phyloP scores from a whole-genome alignment of 2,888 invertebrate species.

The Agrochola circellaris region DNA sequence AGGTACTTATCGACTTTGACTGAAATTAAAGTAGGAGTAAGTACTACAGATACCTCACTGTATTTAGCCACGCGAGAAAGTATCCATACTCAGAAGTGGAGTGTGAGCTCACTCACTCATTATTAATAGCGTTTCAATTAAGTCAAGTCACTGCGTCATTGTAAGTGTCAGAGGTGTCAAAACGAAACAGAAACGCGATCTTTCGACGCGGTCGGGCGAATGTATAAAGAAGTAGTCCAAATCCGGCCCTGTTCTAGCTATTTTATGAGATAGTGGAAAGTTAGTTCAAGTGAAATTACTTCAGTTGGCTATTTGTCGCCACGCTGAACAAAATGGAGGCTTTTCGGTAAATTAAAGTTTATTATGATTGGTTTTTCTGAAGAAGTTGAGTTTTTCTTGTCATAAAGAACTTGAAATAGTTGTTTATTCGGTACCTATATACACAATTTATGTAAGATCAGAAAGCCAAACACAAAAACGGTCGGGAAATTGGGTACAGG shows the following conservation, averaged over 20 bases:
- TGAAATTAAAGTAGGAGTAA: neutral
- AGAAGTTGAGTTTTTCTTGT: constrained; percentile 16
- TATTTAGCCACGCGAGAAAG: no score
- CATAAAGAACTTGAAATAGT: constrained; percentile 2
- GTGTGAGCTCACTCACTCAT: neutral
- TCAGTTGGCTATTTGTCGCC: constrained; percentile 62
- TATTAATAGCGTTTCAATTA: neutral
- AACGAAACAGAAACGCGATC: neutral
- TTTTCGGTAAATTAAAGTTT: constrained; percentile 47
- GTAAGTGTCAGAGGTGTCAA: neutral
- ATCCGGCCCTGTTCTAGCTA: constrained; percentile 34
- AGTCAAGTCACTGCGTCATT: neutral
- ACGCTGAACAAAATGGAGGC: constrained; percentile 43
- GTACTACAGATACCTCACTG: neutral
- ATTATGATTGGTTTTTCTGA: constrained; percentile 34
- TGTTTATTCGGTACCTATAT: constrained; percentile 5
- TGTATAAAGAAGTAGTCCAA: neutral
- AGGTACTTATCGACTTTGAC: neutral
- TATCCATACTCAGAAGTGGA: no score
- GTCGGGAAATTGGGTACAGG: neutral
- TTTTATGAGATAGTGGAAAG: constrained; percentile 57
- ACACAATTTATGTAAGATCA: no score
- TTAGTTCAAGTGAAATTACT: constrained; percentile 64
- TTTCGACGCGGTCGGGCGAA: neutral
- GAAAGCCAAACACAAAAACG: no score